These are phyloP conservation scores for Macaca mulatta DNA, from an alignment of 2,113 vertebrate species.

Conservation along the genomic window DNA sequence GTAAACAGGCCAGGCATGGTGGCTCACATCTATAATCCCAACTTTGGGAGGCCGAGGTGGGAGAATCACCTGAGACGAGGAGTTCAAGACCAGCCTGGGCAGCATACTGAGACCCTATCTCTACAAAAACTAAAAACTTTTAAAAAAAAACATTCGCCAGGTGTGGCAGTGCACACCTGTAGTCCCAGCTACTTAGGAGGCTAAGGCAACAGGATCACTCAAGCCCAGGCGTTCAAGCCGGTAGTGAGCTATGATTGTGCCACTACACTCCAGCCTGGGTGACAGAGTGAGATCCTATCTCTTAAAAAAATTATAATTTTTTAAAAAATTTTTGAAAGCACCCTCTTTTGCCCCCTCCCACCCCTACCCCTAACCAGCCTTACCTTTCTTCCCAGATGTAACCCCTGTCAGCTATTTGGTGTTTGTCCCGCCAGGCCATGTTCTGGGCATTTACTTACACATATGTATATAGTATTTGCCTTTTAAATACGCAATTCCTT, in stretches of 20 bases:
- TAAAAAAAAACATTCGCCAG: neutral
- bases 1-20: neutral
- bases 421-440: neutral
- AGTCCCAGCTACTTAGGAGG: too few relatives aligned
- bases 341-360: accelerated
- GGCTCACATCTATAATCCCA: neutral
- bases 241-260: too few relatives aligned
- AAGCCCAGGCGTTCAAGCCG: too few relatives aligned
- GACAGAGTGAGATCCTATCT: too few relatives aligned
- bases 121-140: neutral
- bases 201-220: too few relatives aligned
- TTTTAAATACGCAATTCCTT: conserved; percentile 37
- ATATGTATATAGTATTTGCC: neutral
- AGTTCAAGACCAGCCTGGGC: neutral
- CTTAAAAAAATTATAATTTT: too few relatives aligned
- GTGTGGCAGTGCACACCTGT: too few relatives aligned
- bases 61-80: neutral
- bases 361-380: too few relatives aligned
- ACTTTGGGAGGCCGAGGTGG: neutral
- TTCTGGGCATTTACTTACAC: neutral
- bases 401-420: neutral
- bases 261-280: too few relatives aligned
- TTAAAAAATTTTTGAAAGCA: neutral
- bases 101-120: neutral
- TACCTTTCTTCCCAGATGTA: neutral